Evolutionary conservation across 2,888 invertebrate genomes (phyloP).

Genomic region (Leptothorax acervorum): DNA sequence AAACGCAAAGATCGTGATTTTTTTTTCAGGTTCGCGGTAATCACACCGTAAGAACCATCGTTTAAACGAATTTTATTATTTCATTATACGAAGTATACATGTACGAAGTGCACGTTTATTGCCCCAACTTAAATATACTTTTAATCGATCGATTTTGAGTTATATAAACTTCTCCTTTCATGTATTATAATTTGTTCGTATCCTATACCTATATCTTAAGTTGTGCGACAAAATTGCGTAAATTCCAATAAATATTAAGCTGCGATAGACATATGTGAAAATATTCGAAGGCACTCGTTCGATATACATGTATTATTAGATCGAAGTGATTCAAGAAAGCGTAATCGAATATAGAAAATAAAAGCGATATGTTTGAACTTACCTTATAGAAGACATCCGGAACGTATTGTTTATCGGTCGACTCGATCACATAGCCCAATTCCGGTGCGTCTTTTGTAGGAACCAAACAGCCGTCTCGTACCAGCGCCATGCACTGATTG

Average conservation of each 20-base stretch:
- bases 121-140: constrained; percentile 80
- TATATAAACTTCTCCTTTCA: constrained; percentile 80
- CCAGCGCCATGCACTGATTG: constrained; percentile 98
- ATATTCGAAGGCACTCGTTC: constrained; percentile 44
- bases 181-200: constrained; percentile 48
- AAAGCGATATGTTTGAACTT: constrained; percentile 78
- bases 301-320: constrained; percentile 38
- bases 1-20: constrained; percentile 63
- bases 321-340: constrained; percentile 39
- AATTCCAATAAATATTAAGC: constrained; percentile 49
- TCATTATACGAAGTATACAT: constrained; percentile 67
- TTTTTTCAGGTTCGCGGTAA: constrained; percentile 65
- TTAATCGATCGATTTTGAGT: constrained; percentile 82
- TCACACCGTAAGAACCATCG: constrained; percentile 62
- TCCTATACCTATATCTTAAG: constrained; percentile 48
- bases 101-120: constrained; percentile 74
- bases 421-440: constrained; percentile 97
- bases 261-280: constrained; percentile 27
- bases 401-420: constrained; percentile 97
- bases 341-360: constrained; percentile 27
- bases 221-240: constrained; percentile 39
- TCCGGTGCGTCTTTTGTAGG: constrained; percentile 99
- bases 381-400: constrained; percentile 99
- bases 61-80: constrained; percentile 73
- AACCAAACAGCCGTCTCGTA: constrained; percentile 96